phyloP scores from a whole-genome alignment of 2,888 invertebrate genomes.

The Ariolimax columbianus region DNA sequence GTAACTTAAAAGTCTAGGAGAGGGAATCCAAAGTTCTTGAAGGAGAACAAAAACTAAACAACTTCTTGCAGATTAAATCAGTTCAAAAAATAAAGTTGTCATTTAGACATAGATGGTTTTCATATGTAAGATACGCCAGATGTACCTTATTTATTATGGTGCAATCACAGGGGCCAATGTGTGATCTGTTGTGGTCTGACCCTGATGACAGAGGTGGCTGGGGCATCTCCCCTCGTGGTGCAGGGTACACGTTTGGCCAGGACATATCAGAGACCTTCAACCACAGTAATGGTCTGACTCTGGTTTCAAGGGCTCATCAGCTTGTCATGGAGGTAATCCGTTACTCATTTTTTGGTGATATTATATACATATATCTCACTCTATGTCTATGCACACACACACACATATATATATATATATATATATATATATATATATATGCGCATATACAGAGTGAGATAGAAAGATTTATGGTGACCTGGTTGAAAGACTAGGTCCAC shows the following conservation, averaged over 20 bases:
- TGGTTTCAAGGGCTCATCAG: conserved; percentile 99
- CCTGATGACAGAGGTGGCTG: conserved; percentile 99
- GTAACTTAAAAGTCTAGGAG: too few species aligned
- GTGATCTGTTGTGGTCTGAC: conserved; percentile 99
- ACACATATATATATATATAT: not conserved
- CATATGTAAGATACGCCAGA: too few species aligned
- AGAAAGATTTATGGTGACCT: too few species aligned
- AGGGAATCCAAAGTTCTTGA: too few species aligned
- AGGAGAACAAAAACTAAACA: too few species aligned
- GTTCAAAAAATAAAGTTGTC: too few species aligned
- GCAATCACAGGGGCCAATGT: conserved; percentile 92
- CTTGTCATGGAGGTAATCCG: conserved; percentile 99
- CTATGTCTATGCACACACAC: not conserved
- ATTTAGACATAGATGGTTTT: too few species aligned
- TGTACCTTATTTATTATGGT: too few species aligned
- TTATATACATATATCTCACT: too few species aligned
- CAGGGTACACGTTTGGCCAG: conserved; percentile 99
- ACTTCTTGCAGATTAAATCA: too few species aligned
- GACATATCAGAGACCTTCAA: conserved; percentile 99
- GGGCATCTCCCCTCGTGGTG: conserved; percentile 99
- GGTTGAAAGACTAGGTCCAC: too few species aligned
- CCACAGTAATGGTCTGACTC: conserved; percentile 98
- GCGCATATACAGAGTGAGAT: too few species aligned
- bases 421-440: not conserved
- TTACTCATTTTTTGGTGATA: not conserved